These are phyloP conservation scores for Idaea biselata DNA, from an alignment of 2,888 invertebrate genomes.

Conservation along the genomic window DNA sequence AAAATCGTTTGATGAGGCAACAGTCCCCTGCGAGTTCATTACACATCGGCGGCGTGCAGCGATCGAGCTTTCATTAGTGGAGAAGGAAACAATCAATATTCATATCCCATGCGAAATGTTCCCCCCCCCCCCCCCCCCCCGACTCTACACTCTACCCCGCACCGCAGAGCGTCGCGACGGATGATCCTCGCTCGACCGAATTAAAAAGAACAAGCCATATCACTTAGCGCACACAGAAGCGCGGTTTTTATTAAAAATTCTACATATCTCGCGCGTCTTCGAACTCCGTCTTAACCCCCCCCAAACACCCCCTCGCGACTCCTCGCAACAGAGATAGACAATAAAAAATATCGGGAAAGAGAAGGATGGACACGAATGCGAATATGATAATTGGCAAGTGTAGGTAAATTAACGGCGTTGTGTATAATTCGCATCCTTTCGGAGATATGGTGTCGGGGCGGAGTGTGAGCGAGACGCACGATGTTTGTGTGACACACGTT, in stretches of 20 bases:
- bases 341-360: conserved; percentile 67
- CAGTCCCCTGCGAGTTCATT: conserved; percentile 53
- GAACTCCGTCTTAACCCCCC: conserved; percentile 68
- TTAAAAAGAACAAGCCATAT: conserved; percentile 81
- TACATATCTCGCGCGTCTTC: conserved; percentile 78
- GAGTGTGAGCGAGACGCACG: conserved; percentile 45
- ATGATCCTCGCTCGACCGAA: conserved; percentile 62
- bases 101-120: conserved; percentile 79
- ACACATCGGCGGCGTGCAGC: conserved; percentile 70
- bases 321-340: conserved; percentile 55
- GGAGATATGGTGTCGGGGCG: conserved; percentile 23
- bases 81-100: conserved; percentile 74
- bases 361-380: conserved; percentile 66
- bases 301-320: conserved; percentile 19
- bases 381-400: conserved; percentile 80
- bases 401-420: conserved; percentile 77
- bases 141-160: no score
- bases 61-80: conserved; percentile 76
- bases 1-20: conserved; percentile 39
- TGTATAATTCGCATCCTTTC: conserved; percentile 43
- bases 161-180: conserved; percentile 14
- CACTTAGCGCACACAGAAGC: conserved; percentile 79
- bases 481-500: conserved; percentile 47
- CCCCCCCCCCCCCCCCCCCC: conserved; percentile 22
- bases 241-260: conserved; percentile 78